Evolutionary conservation across 2,888 invertebrate genomes (phyloP), one percentile per base, ranked within the genome.

Genomic region (Altica lythri): DNA sequence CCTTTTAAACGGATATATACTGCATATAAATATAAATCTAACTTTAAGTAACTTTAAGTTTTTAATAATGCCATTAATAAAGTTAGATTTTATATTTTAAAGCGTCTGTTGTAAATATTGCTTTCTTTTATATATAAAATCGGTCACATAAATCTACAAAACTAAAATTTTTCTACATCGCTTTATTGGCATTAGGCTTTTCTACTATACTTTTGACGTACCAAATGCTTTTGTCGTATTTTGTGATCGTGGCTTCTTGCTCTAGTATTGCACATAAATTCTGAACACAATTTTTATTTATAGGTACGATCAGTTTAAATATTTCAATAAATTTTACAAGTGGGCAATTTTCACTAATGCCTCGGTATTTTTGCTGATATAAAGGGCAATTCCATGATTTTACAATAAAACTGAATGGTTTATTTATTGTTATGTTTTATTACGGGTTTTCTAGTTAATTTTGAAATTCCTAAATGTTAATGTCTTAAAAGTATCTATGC

Each of bases 141-240:
- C 27, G 48, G 6, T 29, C 12, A 48, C 37, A 18, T 32, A 32
- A 2, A 32, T 10, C n/a, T 22, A 13, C 27, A n/a, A 49, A 42
- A 48, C 12, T 19, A 45, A 16, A 40, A 32, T 49, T 51, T n/a
- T 44, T 40, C 22, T 43, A 46, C 45, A 19, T 35, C 10, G 56
- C 53, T 61, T 60, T 50, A 59, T 57, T 60, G 59, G 63, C 64
- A 59, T 30, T 49, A 49, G 49, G 49, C 49, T 49, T 49, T 17
- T 49, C n/a, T 12, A 60, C 61, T 63, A 61, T 22, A 18, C 12
- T 4, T 66, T 64, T 62, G 66, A 50, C 54, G 71, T 72, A 71
- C 71, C 70, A 70, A n/a, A n/a, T n/a, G 73, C 71, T 72, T 73
- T 66, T 64, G 62, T 70, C 69, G 66, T 63, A 69, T 61, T 55